Conservation (phyloP, 2,888 invertebrate species). For the Melolontha melolontha region DNA sequence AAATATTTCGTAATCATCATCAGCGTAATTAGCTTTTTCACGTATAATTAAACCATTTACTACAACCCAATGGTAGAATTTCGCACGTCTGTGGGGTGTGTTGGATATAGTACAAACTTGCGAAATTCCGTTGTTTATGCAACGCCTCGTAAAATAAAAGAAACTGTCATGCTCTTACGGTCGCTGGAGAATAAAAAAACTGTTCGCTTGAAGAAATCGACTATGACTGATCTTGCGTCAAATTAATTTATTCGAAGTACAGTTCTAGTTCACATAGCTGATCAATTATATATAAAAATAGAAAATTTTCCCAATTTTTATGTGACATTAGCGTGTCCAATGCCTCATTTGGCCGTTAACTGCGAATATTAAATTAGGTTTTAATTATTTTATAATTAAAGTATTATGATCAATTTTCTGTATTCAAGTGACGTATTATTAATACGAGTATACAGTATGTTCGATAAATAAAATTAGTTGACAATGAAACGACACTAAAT, state of each 20-base stretch:
- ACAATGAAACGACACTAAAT: too few relatives aligned
- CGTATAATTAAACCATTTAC: too few relatives aligned
- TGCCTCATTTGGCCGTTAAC: conserved; percentile 13
- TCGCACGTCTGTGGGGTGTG: conserved; percentile 13
- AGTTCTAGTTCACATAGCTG: conserved; percentile 20
- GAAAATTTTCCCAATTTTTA: conserved; percentile 17
- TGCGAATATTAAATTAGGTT: conserved; percentile 21
- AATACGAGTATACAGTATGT: too few relatives aligned
- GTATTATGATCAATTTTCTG: too few relatives aligned
- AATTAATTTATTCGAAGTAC: conserved; percentile 9
- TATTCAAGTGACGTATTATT: too few relatives aligned
- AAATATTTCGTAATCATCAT: too few relatives aligned
- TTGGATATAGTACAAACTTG: neutral
- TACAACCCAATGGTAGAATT: too few relatives aligned
- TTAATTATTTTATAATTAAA: conserved; percentile 2
- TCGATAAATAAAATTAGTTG: too few relatives aligned
- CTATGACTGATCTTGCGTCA: conserved; percentile 14
- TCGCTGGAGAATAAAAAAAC: neutral
- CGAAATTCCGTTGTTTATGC: conserved; percentile 18
- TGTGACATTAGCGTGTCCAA: conserved; percentile 26
- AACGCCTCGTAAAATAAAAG: conserved; percentile 13
- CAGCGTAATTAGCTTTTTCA: too few relatives aligned
- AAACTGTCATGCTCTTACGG: conserved; percentile 5
- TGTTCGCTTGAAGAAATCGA: conserved; percentile 2
- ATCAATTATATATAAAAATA: neutral